A percentile compares a stretch with the other conserved stretches of the same genome.
These are phyloP conservation scores for Pitta sordida DNA, from an alignment of 2,113 vertebrate genomes.

Conservation along the genomic window DNA sequence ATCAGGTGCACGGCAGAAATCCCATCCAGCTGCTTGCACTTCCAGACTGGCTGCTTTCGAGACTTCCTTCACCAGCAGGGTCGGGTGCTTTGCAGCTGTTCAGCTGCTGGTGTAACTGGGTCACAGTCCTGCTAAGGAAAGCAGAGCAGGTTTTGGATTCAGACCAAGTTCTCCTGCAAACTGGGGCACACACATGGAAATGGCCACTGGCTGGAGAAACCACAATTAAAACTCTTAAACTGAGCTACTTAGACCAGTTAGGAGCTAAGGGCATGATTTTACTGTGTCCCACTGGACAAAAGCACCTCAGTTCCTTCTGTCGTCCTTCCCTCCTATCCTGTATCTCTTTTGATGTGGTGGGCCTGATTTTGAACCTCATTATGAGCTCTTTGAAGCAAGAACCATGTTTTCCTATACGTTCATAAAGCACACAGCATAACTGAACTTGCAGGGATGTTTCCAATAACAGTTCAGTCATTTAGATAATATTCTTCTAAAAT, in stretches of 20 bases:
- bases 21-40: not conserved
- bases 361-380: slow-evolving; percentile 42
- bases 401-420: not conserved
- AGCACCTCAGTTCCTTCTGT: not conserved
- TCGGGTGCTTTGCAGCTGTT: slow-evolving; percentile 8
- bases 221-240: not conserved
- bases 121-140: not conserved
- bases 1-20: slow-evolving; percentile 8
- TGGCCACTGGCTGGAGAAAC: not conserved
- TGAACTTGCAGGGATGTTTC: slow-evolving; percentile 54
- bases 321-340: not conserved
- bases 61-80: not conserved
- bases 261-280: not conserved
- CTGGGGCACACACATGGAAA: not conserved
- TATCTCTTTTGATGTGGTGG: slow-evolving; percentile 46
- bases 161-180: not conserved
- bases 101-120: not conserved
- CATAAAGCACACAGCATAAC: not conserved
- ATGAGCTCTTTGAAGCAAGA: slow-evolving; percentile 52
- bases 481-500: slow-evolving; percentile 29
- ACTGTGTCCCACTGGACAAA: not conserved
- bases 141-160: not conserved
- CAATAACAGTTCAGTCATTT: slow-evolving; percentile 37
- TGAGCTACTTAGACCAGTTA: not conserved
- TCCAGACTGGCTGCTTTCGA: not conserved